Evolutionary conservation across 2,888 invertebrate species (phyloP).

Genomic region (Anorthoa munda): DNA sequence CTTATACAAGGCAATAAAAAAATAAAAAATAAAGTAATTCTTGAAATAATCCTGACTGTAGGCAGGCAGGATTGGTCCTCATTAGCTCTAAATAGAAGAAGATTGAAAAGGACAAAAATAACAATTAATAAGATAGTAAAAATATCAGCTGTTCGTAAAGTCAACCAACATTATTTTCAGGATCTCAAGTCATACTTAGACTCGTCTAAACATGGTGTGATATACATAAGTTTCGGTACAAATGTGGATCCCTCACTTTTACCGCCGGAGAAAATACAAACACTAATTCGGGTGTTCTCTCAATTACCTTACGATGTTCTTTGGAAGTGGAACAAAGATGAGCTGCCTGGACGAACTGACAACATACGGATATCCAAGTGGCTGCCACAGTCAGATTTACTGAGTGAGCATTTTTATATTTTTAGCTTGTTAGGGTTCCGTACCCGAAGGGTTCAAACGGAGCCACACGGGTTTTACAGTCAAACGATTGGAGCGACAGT

Average conservation of each 20-base stretch:
- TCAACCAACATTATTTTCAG: constrained; percentile 58
- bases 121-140: too few relatives aligned
- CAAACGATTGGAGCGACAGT: too few relatives aligned
- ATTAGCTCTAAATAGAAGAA: too few relatives aligned
- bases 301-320: constrained; percentile 77
- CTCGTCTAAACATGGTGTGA: constrained; percentile 75
- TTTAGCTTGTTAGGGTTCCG: too few relatives aligned
- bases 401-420: constrained; percentile 58
- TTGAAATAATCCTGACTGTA: too few relatives aligned
- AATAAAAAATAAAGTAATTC: too few relatives aligned
- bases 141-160: background rate
- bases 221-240: constrained; percentile 80
- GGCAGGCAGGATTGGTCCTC: too few relatives aligned
- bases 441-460: too few relatives aligned
- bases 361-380: constrained; percentile 80
- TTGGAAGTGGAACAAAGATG: constrained; percentile 79
- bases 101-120: too few relatives aligned
- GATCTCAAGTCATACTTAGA: constrained; percentile 76
- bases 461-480: too few relatives aligned
- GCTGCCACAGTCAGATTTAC: constrained; percentile 78
- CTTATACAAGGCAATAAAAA: too few relatives aligned
- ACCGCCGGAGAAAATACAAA: constrained; percentile 69
- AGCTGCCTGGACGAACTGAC: constrained; percentile 68
- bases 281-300: constrained; percentile 75
- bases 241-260: constrained; percentile 74